Evolutionary conservation across 2,797 vertebrate genomes (phyloP).

Genomic region (Catamblyrhynchus diadema): DNA sequence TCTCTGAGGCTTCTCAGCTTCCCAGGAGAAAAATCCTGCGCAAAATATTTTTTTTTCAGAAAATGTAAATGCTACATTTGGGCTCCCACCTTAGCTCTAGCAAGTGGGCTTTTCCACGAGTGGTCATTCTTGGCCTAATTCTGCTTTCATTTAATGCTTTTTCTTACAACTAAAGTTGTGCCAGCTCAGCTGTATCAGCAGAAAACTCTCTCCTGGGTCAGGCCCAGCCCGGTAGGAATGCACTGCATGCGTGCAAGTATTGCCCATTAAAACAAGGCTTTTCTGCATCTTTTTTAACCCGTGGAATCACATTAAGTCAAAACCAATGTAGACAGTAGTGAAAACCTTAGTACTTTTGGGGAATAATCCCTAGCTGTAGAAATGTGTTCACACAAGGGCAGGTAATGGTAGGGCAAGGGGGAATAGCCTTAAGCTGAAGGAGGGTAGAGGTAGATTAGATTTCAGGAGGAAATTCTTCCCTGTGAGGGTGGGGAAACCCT

Average conservation of each 20-base stretch:
- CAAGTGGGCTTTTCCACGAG: not conserved
- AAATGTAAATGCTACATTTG: not conserved
- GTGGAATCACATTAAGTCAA: not conserved
- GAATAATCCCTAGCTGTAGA: not conserved
- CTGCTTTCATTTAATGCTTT: not conserved
- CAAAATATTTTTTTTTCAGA: not conserved
- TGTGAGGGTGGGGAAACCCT: fast-evolving
- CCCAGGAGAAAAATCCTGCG: not conserved
- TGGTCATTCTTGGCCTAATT: not conserved
- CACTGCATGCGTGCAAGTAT: fast-evolving
- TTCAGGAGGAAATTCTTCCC: not conserved
- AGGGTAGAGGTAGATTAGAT: no score
- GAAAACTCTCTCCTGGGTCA: not conserved
- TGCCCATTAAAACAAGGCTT: not conserved
- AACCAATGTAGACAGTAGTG: not conserved
- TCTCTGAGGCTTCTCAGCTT: not conserved
- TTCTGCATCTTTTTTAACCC: not conserved
- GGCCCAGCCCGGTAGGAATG: not conserved
- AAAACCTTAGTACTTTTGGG: not conserved
- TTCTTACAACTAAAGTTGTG: not conserved
- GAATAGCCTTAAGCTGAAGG: not conserved
- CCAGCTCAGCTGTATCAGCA: not conserved
- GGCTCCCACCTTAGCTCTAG: not conserved
- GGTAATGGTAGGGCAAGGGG: no score
- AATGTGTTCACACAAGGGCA: not conserved